Base-by-base conservation (phyloP, 2,797 vertebrate genomes). In the Helostoma temminkii region DNA sequence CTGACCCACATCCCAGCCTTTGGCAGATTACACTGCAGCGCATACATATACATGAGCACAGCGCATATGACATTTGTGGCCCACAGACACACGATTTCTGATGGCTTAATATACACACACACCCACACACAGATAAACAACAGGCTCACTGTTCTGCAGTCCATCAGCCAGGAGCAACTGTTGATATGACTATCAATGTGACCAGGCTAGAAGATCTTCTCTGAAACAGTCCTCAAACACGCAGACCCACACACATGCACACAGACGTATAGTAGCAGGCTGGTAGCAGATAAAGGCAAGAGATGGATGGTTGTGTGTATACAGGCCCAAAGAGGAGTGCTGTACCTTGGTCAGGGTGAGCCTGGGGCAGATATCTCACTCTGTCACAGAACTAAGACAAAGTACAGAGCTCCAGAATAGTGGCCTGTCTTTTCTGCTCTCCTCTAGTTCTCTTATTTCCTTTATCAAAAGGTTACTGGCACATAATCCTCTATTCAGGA, bases 151-250 rank as follows among this genome's bases (percentile, higher is more conserved):
- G 87, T 88, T 89, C 71, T 83, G 79, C 73, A 76, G 80, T 76
- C 61, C 71, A 82, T 87, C 71, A 89, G 80, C 78, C 68, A 71
- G 75, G 80, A 90, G 88, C 75, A 71, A 82, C 78, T 72, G 75
- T 81, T 87, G 89, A 92, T 92, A 93, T 12, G 65, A 71, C 79
- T 84, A 88, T 87, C 89, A 81, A 60, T 56, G 81, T 82, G 68
- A 82, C 76, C 53, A 18, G 78, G 86, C 66, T 66, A 82, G 58
- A 89, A 81, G 77, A 78, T 69, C 76, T 71, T 54, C 37, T 54
- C 74, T 89, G 62, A 73, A 76, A 76, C 57, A 66, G 57, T 65
- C 78, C 66, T 76, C 53, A 71, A 53, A 84, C 70, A 78, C 55
- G 68, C 52, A 68, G 42, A 62, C 58, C 11, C 46, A 69, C 57